Percentiles rank a stretch among this genome's conserved stretches.
These are phyloP conservation scores for Arnoldichthys spilopterus DNA, from an alignment of 2,797 vertebrate species.

Conservation along the genomic window DNA sequence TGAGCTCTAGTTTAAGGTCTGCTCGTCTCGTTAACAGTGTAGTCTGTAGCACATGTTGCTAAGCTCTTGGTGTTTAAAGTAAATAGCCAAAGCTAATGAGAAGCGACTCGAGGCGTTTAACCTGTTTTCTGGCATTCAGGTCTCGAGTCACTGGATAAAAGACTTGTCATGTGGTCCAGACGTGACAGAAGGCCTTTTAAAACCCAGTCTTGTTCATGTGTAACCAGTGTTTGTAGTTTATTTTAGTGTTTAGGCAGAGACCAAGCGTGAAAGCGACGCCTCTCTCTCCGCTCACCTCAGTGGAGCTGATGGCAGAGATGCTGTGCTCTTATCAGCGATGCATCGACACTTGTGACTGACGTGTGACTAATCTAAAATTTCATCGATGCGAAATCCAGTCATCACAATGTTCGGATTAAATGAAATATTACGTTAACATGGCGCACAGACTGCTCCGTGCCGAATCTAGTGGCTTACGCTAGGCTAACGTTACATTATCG, in stretches of 20 bases:
- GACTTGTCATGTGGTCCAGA: background rate
- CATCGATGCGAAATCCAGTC: background rate
- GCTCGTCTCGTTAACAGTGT: background rate
- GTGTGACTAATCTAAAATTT: background rate
- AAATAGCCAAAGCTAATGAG: background rate
- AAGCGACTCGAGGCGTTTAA: too few species aligned
- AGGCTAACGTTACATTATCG: background rate
- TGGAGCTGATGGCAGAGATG: conserved; percentile 17
- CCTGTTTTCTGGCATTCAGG: background rate
- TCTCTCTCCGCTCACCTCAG: background rate
- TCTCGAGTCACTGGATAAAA: background rate
- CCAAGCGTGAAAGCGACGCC: background rate
- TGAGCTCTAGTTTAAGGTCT: too few species aligned
- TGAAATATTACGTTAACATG: background rate
- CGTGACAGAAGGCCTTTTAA: background rate
- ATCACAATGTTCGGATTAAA: background rate
- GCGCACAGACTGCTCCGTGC: background rate
- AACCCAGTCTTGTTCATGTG: conserved; percentile 1
- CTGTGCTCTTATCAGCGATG: background rate
- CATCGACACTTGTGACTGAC: background rate
- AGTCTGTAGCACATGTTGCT: background rate
- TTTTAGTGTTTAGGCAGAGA: background rate
- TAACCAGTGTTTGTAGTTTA: background rate
- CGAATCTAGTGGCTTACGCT: too few species aligned
- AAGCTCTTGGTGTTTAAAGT: background rate